Evolutionary conservation across 2,888 invertebrate species (phyloP).

Genomic region (Luperina nickerlii): DNA sequence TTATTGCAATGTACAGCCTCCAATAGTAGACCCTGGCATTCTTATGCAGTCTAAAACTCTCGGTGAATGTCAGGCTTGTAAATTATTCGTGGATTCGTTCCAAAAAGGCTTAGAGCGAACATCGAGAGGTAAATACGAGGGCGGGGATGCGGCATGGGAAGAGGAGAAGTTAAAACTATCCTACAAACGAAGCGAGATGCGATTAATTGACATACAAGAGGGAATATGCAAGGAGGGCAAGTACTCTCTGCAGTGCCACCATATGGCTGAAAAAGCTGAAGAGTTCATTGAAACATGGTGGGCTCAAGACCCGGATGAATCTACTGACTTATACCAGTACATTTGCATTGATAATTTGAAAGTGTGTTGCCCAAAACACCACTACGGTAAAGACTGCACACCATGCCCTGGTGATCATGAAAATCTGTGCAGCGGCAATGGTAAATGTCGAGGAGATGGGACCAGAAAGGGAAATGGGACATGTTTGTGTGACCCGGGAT

Average conservation of each 20-base stretch:
- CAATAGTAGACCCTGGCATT: constrained; percentile 76
- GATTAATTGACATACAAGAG: constrained; percentile 97
- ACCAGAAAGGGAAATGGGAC: constrained; percentile 98
- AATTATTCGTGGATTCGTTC: constrained; percentile 93
- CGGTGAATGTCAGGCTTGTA: constrained; percentile 95
- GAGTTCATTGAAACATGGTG: constrained; percentile 97
- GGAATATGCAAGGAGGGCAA: constrained; percentile 94
- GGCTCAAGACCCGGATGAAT: constrained; percentile 90
- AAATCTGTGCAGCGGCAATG: constrained; percentile 95
- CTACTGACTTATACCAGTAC: constrained; percentile 88
- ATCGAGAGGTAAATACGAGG: constrained; percentile 96
- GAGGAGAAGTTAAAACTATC: constrained; percentile 95
- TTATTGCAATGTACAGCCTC: constrained; percentile 73
- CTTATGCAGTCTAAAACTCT: constrained; percentile 86
- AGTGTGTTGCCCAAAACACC: constrained; percentile 96
- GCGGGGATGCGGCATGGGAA: constrained; percentile 98
- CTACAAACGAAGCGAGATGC: constrained; percentile 96
- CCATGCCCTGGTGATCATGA: constrained; percentile 94
- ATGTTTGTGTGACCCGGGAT: constrained; percentile 96
- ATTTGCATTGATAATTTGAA: constrained; percentile 94
- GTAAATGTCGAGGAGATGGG: constrained; percentile 95
- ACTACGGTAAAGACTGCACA: constrained; percentile 95
- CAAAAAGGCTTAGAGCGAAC: constrained; percentile 95
- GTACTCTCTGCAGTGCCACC: constrained; percentile 95
- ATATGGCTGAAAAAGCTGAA: constrained; percentile 96